A percentile compares a stretch with the other conserved stretches of the same genome.
Conservation (phyloP, 1,140 invertebrate genomes). For the Neuroterus valhalla region DNA sequence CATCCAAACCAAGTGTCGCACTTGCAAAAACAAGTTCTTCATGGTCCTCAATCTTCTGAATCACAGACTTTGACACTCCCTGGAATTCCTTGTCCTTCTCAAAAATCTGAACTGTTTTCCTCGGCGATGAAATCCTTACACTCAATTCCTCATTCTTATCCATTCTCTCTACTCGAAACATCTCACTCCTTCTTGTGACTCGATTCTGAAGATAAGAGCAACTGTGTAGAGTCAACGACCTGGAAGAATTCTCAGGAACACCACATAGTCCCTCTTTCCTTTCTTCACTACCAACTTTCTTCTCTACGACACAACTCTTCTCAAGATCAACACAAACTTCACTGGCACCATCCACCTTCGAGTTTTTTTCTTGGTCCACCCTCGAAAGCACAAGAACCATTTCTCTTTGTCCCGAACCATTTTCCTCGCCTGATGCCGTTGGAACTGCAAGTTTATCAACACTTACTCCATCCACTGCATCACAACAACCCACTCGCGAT, state of each 20-base stretch:
- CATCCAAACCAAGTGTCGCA: conserved; percentile 33
- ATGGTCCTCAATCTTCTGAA: conserved; percentile 53
- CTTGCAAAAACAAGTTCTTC: conserved; percentile 53
- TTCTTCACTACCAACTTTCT: neutral
- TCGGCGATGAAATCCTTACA: neutral
- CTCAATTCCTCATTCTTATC: conserved; percentile 4
- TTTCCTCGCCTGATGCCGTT: neutral
- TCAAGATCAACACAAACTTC: neutral
- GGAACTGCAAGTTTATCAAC: neutral
- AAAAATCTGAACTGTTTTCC: neutral
- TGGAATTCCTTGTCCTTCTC: conserved; percentile 7
- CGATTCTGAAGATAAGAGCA: neutral
- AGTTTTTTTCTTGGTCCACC: neutral
- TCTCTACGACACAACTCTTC: neutral
- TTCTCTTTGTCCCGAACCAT: neutral
- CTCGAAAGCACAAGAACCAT: conserved; percentile 15
- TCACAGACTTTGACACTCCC: conserved; percentile 26
- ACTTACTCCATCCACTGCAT: neutral
- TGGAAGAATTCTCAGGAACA: neutral
- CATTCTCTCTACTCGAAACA: conserved; percentile 1
- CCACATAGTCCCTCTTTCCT: neutral
- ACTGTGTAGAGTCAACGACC: neutral
- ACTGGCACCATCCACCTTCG: neutral
- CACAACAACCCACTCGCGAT: conserved; percentile 24
- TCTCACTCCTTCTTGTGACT: neutral